A percentile compares a stretch with the other conserved stretches of the same genome.
Evolutionary conservation across 2,113 vertebrate species (phyloP).

Genomic region (Abramis brama): DNA sequence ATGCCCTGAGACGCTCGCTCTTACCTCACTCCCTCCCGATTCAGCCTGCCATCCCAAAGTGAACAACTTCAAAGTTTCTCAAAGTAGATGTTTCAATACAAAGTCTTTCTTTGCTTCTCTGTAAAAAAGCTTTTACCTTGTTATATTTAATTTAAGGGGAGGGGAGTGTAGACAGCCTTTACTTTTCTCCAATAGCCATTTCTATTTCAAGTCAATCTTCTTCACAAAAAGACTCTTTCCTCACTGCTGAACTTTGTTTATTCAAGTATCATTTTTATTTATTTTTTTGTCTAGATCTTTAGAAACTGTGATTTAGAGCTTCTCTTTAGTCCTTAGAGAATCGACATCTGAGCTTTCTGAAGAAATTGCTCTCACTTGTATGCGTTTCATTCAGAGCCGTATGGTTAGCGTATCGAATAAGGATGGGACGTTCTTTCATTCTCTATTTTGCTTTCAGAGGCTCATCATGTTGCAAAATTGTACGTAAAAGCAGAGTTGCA

Average conservation of each 20-base stretch:
- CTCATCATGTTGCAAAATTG: conserved; percentile 18
- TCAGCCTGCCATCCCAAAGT: conserved; percentile 35
- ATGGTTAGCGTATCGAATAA: conserved; percentile 20
- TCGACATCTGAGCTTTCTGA: conserved; percentile 16
- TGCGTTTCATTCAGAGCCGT: neutral
- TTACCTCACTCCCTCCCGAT: neutral
- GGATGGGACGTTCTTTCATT: neutral
- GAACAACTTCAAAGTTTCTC: conserved; percentile 59
- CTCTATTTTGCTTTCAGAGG: conserved; percentile 13
- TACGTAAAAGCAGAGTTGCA: conserved; percentile 20
- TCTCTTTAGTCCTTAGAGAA: conserved; percentile 36
- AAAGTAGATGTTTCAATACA: neutral
- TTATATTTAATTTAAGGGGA: conserved; percentile 9
- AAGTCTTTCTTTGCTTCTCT: neutral
- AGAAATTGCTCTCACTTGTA: conserved; percentile 6
- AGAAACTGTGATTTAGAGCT: conserved; percentile 32
- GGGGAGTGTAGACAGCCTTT: neutral
- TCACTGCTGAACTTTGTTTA: neutral
- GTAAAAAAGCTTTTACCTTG: neutral
- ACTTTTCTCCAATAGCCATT: neutral
- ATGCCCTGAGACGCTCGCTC: conserved; percentile 50
- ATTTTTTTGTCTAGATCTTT: neutral
- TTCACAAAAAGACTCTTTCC: conserved; percentile 13
- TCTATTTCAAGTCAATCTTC: conserved; percentile 39
- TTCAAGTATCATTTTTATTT: neutral